Evolutionary conservation across 2,113 vertebrate species (phyloP).

Genomic region (Lipotes vexillifer): DNA sequence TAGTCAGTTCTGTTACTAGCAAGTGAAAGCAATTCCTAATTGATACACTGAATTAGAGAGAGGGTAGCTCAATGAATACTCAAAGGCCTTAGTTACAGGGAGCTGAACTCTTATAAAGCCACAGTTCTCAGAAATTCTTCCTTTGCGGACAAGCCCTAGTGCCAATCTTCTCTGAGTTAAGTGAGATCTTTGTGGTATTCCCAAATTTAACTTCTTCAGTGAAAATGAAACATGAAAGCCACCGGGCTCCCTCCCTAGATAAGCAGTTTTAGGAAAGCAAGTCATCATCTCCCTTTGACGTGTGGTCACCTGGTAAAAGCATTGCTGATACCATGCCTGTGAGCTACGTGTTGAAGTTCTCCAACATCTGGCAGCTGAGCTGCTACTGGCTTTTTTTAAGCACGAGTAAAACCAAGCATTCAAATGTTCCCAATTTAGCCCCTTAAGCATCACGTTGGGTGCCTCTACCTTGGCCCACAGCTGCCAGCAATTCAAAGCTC

Average conservation of each 20-base stretch:
- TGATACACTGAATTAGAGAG: not conserved
- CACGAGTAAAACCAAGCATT: conserved; percentile 47
- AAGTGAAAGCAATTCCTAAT: not conserved
- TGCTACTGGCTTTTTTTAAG: conserved; percentile 47
- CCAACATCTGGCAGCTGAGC: conserved; percentile 32
- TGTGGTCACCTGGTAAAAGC: conserved; percentile 1
- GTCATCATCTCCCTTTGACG: not conserved
- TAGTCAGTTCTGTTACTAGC: not conserved
- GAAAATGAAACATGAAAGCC: conserved; percentile 17
- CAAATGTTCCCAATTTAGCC: conserved; percentile 42
- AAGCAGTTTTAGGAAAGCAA: conserved; percentile 31
- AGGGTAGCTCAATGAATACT: not conserved
- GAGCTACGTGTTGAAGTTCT: not conserved
- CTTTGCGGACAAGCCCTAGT: not conserved
- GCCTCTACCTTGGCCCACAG: conserved; percentile 26
- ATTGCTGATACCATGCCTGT: not conserved
- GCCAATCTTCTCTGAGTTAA: not conserved
- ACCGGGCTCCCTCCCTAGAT: not conserved
- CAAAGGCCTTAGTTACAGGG: not conserved
- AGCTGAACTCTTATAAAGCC: not conserved
- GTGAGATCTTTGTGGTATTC: not conserved
- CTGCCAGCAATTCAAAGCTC: conserved; percentile 12
- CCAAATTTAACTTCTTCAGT: conserved; percentile 31
- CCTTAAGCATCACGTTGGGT: not conserved
- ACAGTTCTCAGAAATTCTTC: not conserved